phyloP scores from a whole-genome alignment of 2,797 vertebrate species.

The Malurus leucopterus region DNA sequence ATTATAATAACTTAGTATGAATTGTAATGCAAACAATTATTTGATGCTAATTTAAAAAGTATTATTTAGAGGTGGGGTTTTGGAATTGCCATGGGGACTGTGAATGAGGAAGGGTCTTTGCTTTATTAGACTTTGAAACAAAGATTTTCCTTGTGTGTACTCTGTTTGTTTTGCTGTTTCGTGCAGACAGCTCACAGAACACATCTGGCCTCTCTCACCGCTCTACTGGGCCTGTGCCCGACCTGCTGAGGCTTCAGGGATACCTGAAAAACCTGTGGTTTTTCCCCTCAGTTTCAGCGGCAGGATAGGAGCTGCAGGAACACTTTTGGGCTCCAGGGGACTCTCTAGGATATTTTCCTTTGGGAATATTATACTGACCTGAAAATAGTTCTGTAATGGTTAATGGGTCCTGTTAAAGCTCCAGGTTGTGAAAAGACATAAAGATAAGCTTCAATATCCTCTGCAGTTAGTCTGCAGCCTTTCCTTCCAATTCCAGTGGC shows the following conservation, averaged over 20 bases:
- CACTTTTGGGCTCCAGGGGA: not conserved
- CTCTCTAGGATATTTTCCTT: not conserved
- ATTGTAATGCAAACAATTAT: not conserved
- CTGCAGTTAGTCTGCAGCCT: constrained; percentile 85
- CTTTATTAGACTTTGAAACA: not conserved
- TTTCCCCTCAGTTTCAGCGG: not conserved
- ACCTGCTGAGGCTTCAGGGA: not conserved
- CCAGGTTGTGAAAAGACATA: constrained; percentile 94
- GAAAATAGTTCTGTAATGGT: constrained; percentile 95
- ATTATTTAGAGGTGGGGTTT: not conserved
- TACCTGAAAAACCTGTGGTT: not conserved
- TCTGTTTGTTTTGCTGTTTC: not conserved
- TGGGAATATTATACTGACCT: constrained; percentile 75
- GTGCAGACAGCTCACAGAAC: not conserved
- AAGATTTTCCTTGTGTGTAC: not conserved
- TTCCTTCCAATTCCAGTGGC: constrained; percentile 89
- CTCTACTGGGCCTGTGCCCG: not conserved
- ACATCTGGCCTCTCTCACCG: not conserved
- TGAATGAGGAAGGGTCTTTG: not conserved
- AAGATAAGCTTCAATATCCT: constrained; percentile 93
- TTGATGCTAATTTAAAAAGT: not conserved
- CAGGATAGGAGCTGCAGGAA: not conserved
- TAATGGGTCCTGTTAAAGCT: constrained; percentile 91
- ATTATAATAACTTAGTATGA: not conserved
- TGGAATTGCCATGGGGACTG: not conserved